A percentile compares a stretch with the other conserved stretches of the same genome.
These are phyloP conservation scores for Enteromius mattozi DNA, from an alignment of 2,797 vertebrate species.

Conservation along the genomic window DNA sequence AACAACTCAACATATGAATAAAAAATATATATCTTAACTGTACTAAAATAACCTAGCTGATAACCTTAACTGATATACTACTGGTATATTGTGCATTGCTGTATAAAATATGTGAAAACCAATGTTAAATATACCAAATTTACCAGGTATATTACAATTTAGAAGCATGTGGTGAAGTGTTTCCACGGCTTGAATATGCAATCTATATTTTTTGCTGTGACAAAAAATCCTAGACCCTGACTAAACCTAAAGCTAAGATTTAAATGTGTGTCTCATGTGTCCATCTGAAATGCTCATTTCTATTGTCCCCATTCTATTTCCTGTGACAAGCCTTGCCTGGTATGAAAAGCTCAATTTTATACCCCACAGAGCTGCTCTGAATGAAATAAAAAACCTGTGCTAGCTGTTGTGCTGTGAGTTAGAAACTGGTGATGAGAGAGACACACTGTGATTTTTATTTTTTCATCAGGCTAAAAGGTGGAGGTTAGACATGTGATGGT, in stretches of 20 bases:
- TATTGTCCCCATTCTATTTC: constrained; percentile 28
- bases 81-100: background rate
- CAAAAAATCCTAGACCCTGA: background rate
- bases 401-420: constrained; percentile 47
- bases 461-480: constrained; percentile 64
- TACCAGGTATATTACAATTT: constrained; percentile 74
- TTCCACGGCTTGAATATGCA: background rate
- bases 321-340: constrained; percentile 20
- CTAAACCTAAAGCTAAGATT: constrained; percentile 6
- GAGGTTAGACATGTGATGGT: constrained; percentile 71
- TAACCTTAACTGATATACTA: background rate
- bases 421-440: constrained; percentile 59
- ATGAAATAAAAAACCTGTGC: constrained; percentile 59
- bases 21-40: background rate
- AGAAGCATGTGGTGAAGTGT: constrained; percentile 12
- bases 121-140: constrained; percentile 58
- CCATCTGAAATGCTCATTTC: constrained; percentile 7
- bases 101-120: background rate
- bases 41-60: background rate
- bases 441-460: constrained; percentile 56
- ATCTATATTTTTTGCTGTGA: background rate
- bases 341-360: constrained; percentile 62
- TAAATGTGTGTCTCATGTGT: constrained; percentile 17
- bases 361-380: constrained; percentile 78
- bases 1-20: background rate